Conservation (phyloP, 2,113 vertebrate species). For the Pteropus alecto region DNA sequence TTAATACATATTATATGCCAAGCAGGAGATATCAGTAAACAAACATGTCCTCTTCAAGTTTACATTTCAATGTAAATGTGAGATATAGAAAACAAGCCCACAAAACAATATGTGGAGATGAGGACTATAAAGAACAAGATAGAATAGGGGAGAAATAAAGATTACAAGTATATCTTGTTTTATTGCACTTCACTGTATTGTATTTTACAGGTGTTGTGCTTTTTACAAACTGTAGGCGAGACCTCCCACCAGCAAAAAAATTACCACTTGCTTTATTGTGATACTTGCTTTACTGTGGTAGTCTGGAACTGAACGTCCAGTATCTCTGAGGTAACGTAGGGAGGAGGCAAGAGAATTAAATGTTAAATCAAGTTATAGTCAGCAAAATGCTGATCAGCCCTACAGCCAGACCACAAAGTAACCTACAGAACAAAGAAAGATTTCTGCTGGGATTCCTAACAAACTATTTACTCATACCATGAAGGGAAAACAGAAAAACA, state of each 20-base stretch:
- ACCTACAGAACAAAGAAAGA: no score
- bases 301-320: not conserved
- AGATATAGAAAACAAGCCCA: not conserved
- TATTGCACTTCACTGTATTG: not conserved
- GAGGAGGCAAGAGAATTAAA: no score
- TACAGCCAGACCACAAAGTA: no score
- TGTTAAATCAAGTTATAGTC: no score
- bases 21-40: not conserved
- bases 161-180: not conserved
- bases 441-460: no score
- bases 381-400: no score
- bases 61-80: not conserved
- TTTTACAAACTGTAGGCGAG: not conserved
- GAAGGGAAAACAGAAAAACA: no score
- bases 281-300: not conserved
- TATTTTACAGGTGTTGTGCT: not conserved
- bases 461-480: no score
- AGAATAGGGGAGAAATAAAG: not conserved
- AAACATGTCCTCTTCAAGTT: not conserved
- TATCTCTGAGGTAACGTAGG: not conserved
- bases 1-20: not conserved
- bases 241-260: not conserved
- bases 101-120: not conserved
- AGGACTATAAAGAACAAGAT: not conserved
- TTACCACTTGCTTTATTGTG: not conserved